A percentile compares a stretch with the other conserved stretches of the same genome.
phyloP scores from a whole-genome alignment of 2,113 vertebrate species.

The Uria lomvia region DNA sequence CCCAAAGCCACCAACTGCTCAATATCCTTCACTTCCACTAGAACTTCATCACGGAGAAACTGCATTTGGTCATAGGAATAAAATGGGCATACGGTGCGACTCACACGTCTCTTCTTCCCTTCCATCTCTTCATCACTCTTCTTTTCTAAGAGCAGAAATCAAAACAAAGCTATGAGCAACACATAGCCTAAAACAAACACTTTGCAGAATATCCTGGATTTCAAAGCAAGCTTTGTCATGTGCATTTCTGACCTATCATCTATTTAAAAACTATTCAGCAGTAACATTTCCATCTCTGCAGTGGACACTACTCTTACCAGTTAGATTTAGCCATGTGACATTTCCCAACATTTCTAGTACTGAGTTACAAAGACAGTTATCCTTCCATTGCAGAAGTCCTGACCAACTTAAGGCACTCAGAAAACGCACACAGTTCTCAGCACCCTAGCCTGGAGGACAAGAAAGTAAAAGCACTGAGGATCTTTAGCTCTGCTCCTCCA shows the following conservation, averaged over 20 bases:
- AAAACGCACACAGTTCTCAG: neutral
- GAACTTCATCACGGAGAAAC: constrained; percentile 82
- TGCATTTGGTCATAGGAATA: constrained; percentile 81
- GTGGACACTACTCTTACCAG: neutral
- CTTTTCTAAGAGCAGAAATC: constrained; percentile 57
- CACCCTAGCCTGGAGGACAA: neutral
- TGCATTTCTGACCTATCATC: neutral
- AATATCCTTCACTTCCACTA: constrained; percentile 86
- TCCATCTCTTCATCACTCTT: constrained; percentile 55
- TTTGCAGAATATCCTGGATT: neutral
- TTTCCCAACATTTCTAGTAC: neutral
- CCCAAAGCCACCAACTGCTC: constrained; percentile 87
- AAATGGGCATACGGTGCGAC: constrained; percentile 77
- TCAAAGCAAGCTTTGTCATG: neutral
- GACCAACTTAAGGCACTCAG: neutral
- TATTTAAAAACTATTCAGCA: neutral
- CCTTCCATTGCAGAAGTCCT: neutral
- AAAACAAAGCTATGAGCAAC: neutral
- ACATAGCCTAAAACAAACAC: neutral
- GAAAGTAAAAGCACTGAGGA: neutral
- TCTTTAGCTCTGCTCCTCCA: neutral
- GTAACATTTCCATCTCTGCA: neutral
- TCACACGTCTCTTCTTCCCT: constrained; percentile 72
- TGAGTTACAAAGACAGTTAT: neutral
- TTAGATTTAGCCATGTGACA: neutral